A percentile compares a stretch with the other conserved stretches of the same genome.
Evolutionary conservation across 2,888 invertebrate genomes (phyloP).

Genomic region (Encarsia formosa): DNA sequence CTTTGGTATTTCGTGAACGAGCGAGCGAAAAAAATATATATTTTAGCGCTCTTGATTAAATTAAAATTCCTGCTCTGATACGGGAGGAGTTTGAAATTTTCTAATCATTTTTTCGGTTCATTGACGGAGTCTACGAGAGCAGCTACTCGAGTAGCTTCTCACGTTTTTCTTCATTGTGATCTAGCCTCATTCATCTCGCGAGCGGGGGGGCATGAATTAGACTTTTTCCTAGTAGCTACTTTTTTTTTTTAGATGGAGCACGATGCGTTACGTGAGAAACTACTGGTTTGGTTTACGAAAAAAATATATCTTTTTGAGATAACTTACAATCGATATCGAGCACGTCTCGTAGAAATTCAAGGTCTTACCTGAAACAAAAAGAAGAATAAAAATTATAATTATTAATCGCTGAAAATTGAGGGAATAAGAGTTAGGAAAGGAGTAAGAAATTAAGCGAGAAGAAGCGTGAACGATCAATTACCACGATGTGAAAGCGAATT

Average conservation of each 20-base stretch:
- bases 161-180: slow-evolving; percentile 30
- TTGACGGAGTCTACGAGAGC: not conserved
- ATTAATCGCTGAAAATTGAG: not conserved
- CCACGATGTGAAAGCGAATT: slow-evolving; percentile 20
- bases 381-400: not conserved
- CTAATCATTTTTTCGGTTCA: not conserved
- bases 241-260: too few relatives aligned
- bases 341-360: not conserved
- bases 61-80: too few relatives aligned
- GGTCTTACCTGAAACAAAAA: not conserved
- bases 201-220: too few relatives aligned
- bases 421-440: not conserved
- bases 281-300: too few relatives aligned
- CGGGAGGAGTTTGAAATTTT: not conserved
- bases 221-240: too few relatives aligned
- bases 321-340: not conserved
- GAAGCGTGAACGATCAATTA: slow-evolving; percentile 2
- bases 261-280: too few relatives aligned
- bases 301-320: too few relatives aligned
- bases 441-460: not conserved
- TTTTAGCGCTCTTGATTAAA: too few relatives aligned
- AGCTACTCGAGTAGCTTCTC: slow-evolving; percentile 23
- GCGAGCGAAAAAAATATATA: not conserved
- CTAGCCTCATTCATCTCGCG: slow-evolving; percentile 28
- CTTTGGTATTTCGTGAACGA: not conserved